Base-by-base conservation (phyloP, 2,113 vertebrate species). In the Erythrocebus patas region DNA sequence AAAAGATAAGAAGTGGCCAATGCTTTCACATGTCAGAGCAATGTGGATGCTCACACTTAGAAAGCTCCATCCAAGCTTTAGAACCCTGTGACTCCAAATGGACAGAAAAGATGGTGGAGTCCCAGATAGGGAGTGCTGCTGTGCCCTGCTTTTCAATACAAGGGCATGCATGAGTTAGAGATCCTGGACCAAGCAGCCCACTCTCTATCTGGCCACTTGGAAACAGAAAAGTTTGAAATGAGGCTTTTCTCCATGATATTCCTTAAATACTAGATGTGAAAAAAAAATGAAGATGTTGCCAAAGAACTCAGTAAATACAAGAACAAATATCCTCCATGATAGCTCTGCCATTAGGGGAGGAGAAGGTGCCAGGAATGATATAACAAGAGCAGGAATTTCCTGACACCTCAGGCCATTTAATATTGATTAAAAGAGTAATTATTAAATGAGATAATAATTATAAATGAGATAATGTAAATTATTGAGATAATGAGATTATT, bases 361-460 rank as follows among this genome's bases (percentile, higher is more conserved):
- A 25, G 64, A 45, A 91, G 59, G 25, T 95, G 22, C 48, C 76
- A 80, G 43, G 81, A 88, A 93, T 57, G 76, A 70, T 55, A 8
- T 16, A 88, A 95, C 93, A 96, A 87, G 89, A 88, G 16, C 23
- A 35, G 59, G 84, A 79, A 75, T 76, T 80, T 92, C 91, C 80
- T 48, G 3, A 91, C 94, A 91, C 52, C 73, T 35, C 20, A 48
- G 83, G 72, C 23, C 35, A 84, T n/a, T 59, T 64, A 64, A 64
- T 64, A 64, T 64, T 64, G 61, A 30, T 93, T 79, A 85, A 70
- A 93, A 35, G 83, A 88, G n/a, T 78, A 78, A 80, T 89, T 81
- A 78, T 38, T 78, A 81, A 79, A 48, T 59, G 40, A 88, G 45
- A 78, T 61, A 85, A 30, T 8, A 40, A 55, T 55, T 55, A 55